Evolutionary conservation across 2,113 vertebrate species (phyloP).

Genomic region (Porphyrio hochstetteri): DNA sequence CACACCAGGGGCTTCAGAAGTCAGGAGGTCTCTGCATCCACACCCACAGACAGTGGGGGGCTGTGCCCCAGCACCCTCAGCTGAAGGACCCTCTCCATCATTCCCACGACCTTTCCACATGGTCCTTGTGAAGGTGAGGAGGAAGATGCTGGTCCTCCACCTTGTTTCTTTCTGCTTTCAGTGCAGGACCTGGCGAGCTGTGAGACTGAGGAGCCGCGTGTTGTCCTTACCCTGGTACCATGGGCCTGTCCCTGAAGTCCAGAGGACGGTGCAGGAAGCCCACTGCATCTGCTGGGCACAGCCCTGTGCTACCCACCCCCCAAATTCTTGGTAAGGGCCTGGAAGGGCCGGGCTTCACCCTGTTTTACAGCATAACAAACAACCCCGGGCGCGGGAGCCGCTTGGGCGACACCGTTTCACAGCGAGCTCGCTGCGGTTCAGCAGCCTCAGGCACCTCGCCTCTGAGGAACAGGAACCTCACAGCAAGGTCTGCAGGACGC

Average conservation of each 20-base stretch:
- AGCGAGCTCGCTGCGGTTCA: background rate
- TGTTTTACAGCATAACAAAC: background rate
- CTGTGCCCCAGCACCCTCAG: background rate
- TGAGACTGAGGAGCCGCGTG: background rate
- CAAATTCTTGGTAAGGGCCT: background rate
- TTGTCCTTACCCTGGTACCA: background rate
- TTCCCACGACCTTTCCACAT: background rate
- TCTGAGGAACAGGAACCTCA: background rate
- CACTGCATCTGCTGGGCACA: background rate
- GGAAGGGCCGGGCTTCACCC: background rate
- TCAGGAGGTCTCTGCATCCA: background rate
- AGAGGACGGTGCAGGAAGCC: background rate
- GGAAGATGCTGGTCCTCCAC: background rate
- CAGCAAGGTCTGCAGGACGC: background rate
- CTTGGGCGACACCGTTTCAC: background rate
- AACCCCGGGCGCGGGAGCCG: background rate
- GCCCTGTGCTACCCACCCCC: rapidly evolving
- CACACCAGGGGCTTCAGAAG: rapidly evolving
- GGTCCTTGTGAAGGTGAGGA: background rate
- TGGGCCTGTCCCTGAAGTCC: rapidly evolving
- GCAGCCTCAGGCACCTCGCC: background rate
- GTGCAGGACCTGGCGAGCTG: background rate
- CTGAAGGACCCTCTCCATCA: background rate
- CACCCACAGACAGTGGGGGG: rapidly evolving
- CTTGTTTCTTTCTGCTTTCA: background rate